Evolutionary conservation across 2,888 invertebrate genomes (phyloP).

Genomic region (Ochropleura leucogaster): DNA sequence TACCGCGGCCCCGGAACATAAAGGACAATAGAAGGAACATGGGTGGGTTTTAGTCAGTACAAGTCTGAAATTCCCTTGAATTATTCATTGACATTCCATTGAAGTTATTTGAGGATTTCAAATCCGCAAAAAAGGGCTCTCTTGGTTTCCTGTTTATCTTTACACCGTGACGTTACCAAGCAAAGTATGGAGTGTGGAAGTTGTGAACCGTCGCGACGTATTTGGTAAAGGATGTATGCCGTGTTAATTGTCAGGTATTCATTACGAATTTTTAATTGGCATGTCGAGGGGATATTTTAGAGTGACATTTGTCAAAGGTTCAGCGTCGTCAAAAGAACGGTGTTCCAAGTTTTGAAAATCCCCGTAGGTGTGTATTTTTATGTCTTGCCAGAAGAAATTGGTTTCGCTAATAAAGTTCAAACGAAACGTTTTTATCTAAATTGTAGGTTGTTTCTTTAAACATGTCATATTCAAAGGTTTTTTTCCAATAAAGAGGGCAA

Average conservation of each 20-base stretch:
- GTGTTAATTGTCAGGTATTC: constrained; percentile 27
- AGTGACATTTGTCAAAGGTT: background rate
- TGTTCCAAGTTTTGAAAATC: background rate
- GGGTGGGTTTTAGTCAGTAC: no score
- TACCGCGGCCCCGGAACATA: no score
- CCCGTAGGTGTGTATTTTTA: background rate
- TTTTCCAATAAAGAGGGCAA: background rate
- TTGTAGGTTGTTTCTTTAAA: background rate
- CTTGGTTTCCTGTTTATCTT: background rate
- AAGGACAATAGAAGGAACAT: no score
- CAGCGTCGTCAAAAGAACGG: background rate
- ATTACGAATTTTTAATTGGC: constrained; percentile 30
- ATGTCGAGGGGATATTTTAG: background rate
- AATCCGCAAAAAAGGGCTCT: background rate
- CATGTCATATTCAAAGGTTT: background rate
- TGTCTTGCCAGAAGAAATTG: background rate
- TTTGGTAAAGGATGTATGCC: constrained; percentile 11
- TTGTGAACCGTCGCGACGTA: constrained; percentile 21
- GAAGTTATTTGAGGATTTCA: no score
- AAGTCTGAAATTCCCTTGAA: no score
- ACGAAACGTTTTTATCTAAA: background rate
- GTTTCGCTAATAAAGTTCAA: background rate
- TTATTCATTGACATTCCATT: no score
- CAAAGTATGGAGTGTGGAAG: constrained; percentile 23
- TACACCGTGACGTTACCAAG: constrained; percentile 6